Conservation (phyloP, 2,797 vertebrate species). For the Phoeniculus purpureus region DNA sequence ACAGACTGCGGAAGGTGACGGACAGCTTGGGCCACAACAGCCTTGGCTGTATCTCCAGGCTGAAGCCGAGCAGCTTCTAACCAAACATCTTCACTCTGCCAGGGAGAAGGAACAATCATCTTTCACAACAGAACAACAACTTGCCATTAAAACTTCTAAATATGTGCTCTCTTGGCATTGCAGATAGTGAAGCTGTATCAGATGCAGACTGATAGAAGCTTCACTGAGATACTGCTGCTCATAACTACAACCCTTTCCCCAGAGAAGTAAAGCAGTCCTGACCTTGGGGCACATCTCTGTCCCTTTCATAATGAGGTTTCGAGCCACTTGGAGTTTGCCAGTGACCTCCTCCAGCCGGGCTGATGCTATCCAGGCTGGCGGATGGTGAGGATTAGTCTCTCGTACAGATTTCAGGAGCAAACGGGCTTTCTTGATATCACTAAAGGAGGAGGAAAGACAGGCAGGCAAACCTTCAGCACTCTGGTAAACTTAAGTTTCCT, state of each 20-base stretch:
- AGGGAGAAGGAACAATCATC: not conserved
- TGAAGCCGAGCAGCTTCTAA: slow-evolving; percentile 96
- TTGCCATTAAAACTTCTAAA: not conserved
- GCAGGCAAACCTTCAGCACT: not conserved
- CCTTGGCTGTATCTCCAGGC: slow-evolving; percentile 96
- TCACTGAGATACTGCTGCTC: not conserved
- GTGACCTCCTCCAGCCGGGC: slow-evolving; percentile 97
- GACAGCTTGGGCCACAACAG: slow-evolving; percentile 97
- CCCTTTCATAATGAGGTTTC: slow-evolving; percentile 99
- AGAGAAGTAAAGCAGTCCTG: slow-evolving; percentile 19
- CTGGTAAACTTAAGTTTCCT: not conserved
- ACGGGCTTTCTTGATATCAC: slow-evolving; percentile 98
- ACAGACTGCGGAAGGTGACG: slow-evolving; percentile 96
- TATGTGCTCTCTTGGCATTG: not conserved
- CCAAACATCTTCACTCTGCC: slow-evolving; percentile 97
- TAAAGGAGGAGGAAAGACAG: slow-evolving; percentile 48
- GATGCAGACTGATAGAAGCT: not conserved
- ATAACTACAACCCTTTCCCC: not conserved
- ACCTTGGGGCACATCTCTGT: slow-evolving; percentile 99
- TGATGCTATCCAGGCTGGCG: slow-evolving; percentile 97
- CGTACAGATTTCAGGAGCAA: slow-evolving; percentile 95
- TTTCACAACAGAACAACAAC: not conserved
- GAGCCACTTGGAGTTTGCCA: slow-evolving; percentile 94
- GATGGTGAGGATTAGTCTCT: slow-evolving; percentile 97
- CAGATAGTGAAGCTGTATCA: not conserved